Evolutionary conservation across 2,113 vertebrate species (phyloP), one percentile per base, ranked within the genome.

Genomic region (Empidonax traillii): DNA sequence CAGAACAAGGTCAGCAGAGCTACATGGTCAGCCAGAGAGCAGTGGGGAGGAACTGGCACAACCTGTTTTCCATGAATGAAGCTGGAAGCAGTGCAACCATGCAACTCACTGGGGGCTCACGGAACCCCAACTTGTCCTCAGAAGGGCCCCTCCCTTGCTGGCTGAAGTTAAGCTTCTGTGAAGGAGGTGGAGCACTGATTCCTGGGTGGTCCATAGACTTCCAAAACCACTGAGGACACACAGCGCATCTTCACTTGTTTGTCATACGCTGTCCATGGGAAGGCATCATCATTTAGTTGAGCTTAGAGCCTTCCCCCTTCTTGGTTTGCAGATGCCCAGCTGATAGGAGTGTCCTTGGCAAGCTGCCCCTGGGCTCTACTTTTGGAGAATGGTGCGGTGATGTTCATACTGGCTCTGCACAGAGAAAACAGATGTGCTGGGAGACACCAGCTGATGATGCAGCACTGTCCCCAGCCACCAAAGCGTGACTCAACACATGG

Each of bases 131-230:
- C 35, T 30, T 51, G 44, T 87, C 52, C 56, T 72, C 44, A 23
- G 52, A 79, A 79, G 21, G 6, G 43, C 35, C n/a, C 35, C 11
- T 67, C 44, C 33, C 43, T 55, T 0, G 0, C 24, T 0, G 0
- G 30, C 49, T 84, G 69, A 58, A 58, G 43, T 66, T n/a, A 47
- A 0, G 0, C 27, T 74, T 47, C 46, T 66, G 35, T 46, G 65
- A 41, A 88, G 71, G 23, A 66, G 12, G 55, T 22, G 46, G 21
- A 92, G 31, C 14, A 39, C 46, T 33, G 39, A 59, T 31, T 33
- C 10, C 33, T 24, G 23, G 12, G 23, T 44, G 52, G 18, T 37
- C n/a, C 18, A 35, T 14, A 43, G 81, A 24, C 53, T 79, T 94
- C 35, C 75, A 55, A 75, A 93, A 46, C 16, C 12, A 14, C 72